Conservation (phyloP, 2,888 invertebrate genomes). For the Sipunculus nudus region DNA sequence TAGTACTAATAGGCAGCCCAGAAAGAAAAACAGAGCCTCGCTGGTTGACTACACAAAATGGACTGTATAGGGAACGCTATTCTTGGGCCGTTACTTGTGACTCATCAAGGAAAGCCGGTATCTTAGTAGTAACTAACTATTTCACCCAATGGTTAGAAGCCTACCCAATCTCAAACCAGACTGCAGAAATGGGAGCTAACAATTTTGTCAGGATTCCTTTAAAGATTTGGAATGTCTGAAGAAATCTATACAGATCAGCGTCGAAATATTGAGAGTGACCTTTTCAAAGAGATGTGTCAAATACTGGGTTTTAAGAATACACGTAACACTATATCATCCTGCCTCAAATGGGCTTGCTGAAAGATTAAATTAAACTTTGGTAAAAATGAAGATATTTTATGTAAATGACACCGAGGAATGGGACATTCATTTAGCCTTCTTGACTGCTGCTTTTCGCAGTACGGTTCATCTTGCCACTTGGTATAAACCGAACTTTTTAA, state of each 20-base stretch:
- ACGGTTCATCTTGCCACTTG: too few species aligned
- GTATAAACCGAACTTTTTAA: too few species aligned
- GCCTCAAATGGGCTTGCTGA: not conserved
- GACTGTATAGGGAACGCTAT: not conserved
- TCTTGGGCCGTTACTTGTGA: not conserved
- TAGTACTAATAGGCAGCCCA: too few species aligned
- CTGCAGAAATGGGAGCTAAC: not conserved
- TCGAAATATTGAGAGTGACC: not conserved
- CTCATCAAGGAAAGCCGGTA: not conserved
- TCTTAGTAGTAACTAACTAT: not conserved
- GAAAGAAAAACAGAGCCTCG: too few species aligned
- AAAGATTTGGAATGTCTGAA: not conserved
- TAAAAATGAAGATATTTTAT: too few species aligned
- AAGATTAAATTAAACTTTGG: too few species aligned
- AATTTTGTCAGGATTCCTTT: not conserved
- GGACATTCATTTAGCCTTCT: too few species aligned
- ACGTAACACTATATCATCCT: not conserved
- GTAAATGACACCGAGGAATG: too few species aligned
- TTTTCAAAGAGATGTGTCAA: not conserved
- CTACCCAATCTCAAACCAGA: not conserved
- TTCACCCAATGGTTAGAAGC: conserved; percentile 1
- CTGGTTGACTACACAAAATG: not conserved
- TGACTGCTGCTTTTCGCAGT: too few species aligned
- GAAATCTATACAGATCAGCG: not conserved
- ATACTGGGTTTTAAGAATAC: not conserved